Evolutionary conservation across 2,797 vertebrate genomes (phyloP).

Genomic region (Crocodylus rhombifer): DNA sequence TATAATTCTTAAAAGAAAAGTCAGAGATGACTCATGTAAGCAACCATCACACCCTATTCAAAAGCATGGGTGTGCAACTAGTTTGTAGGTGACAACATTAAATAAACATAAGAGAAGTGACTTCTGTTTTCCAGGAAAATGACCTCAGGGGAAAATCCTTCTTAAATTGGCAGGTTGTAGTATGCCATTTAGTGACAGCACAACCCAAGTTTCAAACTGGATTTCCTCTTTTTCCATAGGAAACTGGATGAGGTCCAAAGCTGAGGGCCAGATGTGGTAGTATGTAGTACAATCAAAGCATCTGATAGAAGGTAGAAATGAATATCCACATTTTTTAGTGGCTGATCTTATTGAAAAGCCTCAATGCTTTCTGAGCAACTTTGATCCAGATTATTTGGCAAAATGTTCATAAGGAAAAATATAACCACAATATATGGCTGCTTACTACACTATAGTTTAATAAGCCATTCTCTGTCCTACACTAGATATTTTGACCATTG

Average conservation of each 20-base stretch:
- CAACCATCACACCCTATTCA: not conserved
- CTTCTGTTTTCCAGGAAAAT: slow-evolving; percentile 33
- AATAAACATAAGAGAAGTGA: not conserved
- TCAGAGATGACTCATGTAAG: not conserved
- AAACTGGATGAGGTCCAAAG: slow-evolving; percentile 31
- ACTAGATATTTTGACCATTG: not conserved
- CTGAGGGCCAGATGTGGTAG: not conserved
- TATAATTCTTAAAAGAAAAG: slow-evolving; percentile 8
- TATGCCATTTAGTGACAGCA: slow-evolving; percentile 22
- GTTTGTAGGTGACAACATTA: slow-evolving; percentile 5
- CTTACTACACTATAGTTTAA: not conserved
- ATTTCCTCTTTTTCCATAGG: slow-evolving; percentile 35
- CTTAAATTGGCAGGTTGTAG: slow-evolving; percentile 13
- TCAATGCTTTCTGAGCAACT: slow-evolving; percentile 23
- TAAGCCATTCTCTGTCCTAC: not conserved
- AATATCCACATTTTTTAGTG: slow-evolving; percentile 23
- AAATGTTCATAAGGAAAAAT: slow-evolving; percentile 19
- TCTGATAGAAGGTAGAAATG: slow-evolving; percentile 22
- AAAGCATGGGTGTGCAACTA: not conserved
- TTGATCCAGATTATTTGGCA: slow-evolving; percentile 24
- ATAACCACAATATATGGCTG: not conserved
- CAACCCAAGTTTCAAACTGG: slow-evolving; percentile 3
- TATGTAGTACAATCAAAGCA: not conserved
- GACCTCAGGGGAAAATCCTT: slow-evolving; percentile 60
- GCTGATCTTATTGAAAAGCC: not conserved